Evolutionary conservation across 2,113 vertebrate species (phyloP).

Genomic region (Osmerus eperlanus): DNA sequence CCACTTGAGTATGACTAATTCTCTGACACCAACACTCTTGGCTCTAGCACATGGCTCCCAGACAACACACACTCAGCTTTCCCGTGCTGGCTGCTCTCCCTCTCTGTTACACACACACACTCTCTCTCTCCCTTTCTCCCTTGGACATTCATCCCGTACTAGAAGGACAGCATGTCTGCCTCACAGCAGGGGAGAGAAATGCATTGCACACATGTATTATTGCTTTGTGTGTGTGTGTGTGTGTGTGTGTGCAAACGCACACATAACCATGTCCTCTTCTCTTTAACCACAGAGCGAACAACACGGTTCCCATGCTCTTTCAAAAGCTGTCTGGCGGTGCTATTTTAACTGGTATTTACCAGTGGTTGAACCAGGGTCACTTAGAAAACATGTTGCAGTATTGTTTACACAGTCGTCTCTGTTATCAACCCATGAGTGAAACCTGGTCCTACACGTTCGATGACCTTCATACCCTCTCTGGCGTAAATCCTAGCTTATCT

Average conservation of each 20-base stretch:
- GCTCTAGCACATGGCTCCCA: conserved; percentile 60
- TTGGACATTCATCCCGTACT: neutral
- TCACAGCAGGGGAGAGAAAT: neutral
- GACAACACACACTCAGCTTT: conserved; percentile 62
- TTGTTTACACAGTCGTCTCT: conserved; percentile 13
- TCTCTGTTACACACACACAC: conserved; percentile 10
- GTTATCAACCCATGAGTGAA: conserved; percentile 12
- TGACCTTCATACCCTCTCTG: conserved; percentile 29
- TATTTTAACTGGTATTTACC: conserved; percentile 23
- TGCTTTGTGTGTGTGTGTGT: neutral
- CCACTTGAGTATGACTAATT: conserved; percentile 54
- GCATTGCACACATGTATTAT: neutral
- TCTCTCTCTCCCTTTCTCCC: conserved; percentile 16
- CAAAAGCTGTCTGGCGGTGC: neutral
- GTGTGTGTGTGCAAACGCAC: neutral
- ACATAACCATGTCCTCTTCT: neutral
- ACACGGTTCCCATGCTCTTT: neutral
- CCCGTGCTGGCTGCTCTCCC: conserved; percentile 48
- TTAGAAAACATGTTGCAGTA: conserved; percentile 19
- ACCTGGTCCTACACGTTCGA: conserved; percentile 26
- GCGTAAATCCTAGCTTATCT: conserved; percentile 46
- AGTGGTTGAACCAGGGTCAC: conserved; percentile 10
- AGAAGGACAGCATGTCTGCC: neutral
- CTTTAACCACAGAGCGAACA: too few species aligned
- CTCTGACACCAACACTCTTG: conserved; percentile 53